phyloP scores from a whole-genome alignment of 2,797 vertebrate genomes.

The Sciaenops ocellatus region DNA sequence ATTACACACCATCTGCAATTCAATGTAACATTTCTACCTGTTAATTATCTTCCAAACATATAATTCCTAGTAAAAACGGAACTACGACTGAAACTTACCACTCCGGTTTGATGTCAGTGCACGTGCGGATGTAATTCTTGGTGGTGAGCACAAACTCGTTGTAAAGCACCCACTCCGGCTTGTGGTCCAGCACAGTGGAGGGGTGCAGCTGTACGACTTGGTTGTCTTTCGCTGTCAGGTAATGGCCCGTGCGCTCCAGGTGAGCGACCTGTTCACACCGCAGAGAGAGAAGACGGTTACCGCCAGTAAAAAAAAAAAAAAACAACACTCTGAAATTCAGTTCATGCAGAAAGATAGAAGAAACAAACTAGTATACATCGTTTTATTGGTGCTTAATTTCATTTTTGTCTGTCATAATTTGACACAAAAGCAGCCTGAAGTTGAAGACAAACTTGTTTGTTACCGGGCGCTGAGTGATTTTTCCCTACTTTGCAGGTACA shows the following conservation, averaged over 20 bases:
- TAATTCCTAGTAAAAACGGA: not conserved
- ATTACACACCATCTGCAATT: not conserved
- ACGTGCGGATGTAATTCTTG: slow-evolving; percentile 99
- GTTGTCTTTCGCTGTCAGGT: slow-evolving; percentile 99
- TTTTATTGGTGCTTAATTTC: not conserved
- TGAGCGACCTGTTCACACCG: slow-evolving; percentile 91
- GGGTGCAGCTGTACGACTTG: slow-evolving; percentile 99
- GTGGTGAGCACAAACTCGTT: slow-evolving; percentile 99
- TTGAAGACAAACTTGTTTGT: slow-evolving; percentile 29
- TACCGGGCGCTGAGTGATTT: slow-evolving; percentile 18
- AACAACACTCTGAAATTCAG: not conserved
- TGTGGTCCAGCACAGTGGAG: slow-evolving; percentile 98
- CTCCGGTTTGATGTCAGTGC: slow-evolving; percentile 98
- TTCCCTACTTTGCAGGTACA: slow-evolving; percentile 16
- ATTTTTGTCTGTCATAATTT: slow-evolving; percentile 12
- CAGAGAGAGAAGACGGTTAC: not conserved
- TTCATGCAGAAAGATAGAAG: not conserved
- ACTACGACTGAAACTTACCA: slow-evolving; percentile 85
- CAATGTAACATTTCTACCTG: not conserved
- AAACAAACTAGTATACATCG: fast-evolving
- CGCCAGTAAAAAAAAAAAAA: not conserved
- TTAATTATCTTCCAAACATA: not conserved
- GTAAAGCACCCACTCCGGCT: slow-evolving; percentile 99
- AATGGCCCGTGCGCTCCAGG: slow-evolving; percentile 97
- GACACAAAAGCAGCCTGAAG: not conserved